Percentiles rank a stretch among this genome's conserved stretches.
Conservation (phyloP, 1,140 invertebrate genomes). For the Microplitis mediator region DNA sequence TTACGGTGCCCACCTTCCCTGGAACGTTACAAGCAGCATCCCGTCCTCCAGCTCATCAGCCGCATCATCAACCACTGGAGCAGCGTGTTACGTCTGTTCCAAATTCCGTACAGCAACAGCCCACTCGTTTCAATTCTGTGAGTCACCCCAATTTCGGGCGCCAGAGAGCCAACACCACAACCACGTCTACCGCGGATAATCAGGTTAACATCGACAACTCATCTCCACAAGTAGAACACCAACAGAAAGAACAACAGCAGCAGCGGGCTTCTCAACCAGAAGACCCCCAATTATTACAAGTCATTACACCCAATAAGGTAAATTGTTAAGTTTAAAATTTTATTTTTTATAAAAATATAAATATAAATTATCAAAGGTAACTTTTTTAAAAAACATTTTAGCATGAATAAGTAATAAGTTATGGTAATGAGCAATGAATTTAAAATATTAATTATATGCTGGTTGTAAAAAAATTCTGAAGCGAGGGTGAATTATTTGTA, state of each 20-base stretch:
- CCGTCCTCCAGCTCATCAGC: slow-evolving; percentile 55
- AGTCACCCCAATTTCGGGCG: slow-evolving; percentile 58
- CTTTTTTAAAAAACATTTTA: too few species aligned
- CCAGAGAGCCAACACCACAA: slow-evolving; percentile 53
- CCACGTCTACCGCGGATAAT: slow-evolving; percentile 53
- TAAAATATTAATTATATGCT: too few species aligned
- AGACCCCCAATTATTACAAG: not conserved
- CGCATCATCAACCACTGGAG: slow-evolving; percentile 56
- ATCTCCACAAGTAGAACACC: slow-evolving; percentile 55
- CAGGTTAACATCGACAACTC: slow-evolving; percentile 52
- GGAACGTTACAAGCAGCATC: slow-evolving; percentile 53
- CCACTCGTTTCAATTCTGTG: slow-evolving; percentile 50
- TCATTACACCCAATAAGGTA: slow-evolving; percentile 45
- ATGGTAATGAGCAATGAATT: too few species aligned
- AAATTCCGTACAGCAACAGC: slow-evolving; percentile 43
- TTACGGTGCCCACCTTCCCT: slow-evolving; percentile 61
- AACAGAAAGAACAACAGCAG: slow-evolving; percentile 53
- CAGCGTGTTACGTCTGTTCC: slow-evolving; percentile 37
- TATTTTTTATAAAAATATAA: not conserved
- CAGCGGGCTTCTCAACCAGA: not conserved
- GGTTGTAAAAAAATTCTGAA: too few species aligned
- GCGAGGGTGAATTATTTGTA: too few species aligned
- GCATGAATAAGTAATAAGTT: too few species aligned
- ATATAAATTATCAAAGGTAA: too few species aligned
- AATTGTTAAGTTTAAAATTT: slow-evolving; percentile 3